These are phyloP conservation scores for Drosophila pectinifera DNA, from an alignment of 1,140 invertebrate genomes.

Conservation along the genomic window DNA sequence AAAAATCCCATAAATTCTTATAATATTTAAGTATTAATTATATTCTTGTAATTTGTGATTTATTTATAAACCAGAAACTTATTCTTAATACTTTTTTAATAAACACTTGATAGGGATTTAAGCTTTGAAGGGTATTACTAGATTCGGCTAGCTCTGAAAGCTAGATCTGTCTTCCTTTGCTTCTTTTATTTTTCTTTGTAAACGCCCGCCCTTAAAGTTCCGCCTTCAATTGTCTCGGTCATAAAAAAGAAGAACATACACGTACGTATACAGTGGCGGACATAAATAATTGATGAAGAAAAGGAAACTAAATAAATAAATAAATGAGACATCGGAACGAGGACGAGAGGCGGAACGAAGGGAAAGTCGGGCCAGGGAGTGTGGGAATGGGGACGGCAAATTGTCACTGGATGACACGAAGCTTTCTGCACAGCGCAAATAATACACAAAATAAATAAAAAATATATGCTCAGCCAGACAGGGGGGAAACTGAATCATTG, in stretches of 20 bases:
- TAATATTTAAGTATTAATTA: too few relatives aligned
- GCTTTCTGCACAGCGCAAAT: slow-evolving; percentile 65
- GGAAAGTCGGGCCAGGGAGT: slow-evolving; percentile 16
- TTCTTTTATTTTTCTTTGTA: neutral
- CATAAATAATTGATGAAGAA: slow-evolving; percentile 73
- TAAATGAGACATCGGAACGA: slow-evolving; percentile 53
- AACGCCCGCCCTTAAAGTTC: slow-evolving; percentile 7
- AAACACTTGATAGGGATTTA: neutral
- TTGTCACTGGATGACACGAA: slow-evolving; percentile 81
- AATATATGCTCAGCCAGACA: slow-evolving; percentile 12
- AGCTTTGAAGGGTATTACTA: neutral
- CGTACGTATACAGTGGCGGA: slow-evolving; percentile 43
- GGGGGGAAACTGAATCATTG: slow-evolving; percentile 15
- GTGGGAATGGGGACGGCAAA: slow-evolving; percentile 39
- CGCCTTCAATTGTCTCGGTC: slow-evolving; percentile 56
- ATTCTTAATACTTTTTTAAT: neutral
- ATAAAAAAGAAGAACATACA: slow-evolving; percentile 56
- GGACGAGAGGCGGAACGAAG: slow-evolving; percentile 16
- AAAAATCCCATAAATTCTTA: too few relatives aligned
- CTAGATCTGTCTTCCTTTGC: neutral
- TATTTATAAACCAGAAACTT: too few relatives aligned
- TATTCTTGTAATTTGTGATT: too few relatives aligned
- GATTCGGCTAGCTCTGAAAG: too few relatives aligned
- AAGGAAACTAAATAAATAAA: slow-evolving; percentile 79
- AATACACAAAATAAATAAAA: slow-evolving; percentile 48